A percentile compares a stretch with the other conserved stretches of the same genome.
Evolutionary conservation across 2,113 vertebrate species (phyloP).

Genomic region (Eolophus roseicapilla): DNA sequence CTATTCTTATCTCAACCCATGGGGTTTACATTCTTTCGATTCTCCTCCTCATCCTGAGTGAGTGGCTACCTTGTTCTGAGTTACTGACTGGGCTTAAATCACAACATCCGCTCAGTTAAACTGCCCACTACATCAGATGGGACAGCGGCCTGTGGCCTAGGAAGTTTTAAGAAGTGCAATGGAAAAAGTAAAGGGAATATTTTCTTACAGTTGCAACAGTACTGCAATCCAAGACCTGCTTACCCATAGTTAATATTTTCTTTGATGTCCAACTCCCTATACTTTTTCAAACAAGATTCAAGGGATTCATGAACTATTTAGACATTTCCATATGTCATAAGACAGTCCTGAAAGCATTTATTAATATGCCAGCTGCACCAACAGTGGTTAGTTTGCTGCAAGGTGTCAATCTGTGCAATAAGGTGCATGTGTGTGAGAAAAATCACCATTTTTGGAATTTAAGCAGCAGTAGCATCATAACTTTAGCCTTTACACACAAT

Average conservation of each 20-base stretch:
- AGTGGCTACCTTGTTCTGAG: too few relatives aligned
- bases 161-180: slow-evolving; percentile 29
- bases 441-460: background rate
- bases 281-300: slow-evolving; percentile 66
- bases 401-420: background rate
- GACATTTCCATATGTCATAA: slow-evolving; percentile 39
- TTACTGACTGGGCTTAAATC: too few relatives aligned
- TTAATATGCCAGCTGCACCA: background rate
- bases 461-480: background rate
- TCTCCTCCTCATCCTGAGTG: too few relatives aligned
- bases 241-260: slow-evolving; percentile 85
- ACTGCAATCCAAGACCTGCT: slow-evolving; percentile 67
- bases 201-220: slow-evolving; percentile 26
- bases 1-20: too few relatives aligned
- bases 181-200: slow-evolving; percentile 3
- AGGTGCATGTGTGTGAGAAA: background rate
- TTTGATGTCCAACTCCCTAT: slow-evolving; percentile 85
- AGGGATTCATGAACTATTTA: slow-evolving; percentile 58
- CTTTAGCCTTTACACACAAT: background rate
- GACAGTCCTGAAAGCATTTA: slow-evolving; percentile 49
- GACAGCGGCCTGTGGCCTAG: slow-evolving; percentile 9
- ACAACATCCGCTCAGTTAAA: too few relatives aligned
- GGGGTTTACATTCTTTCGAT: too few relatives aligned
- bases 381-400: background rate
- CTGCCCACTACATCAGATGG: background rate